Evolutionary conservation across 92 coral and sea anemone genomes (phyloP).

Genomic region (Blastomussa wellsi): DNA sequence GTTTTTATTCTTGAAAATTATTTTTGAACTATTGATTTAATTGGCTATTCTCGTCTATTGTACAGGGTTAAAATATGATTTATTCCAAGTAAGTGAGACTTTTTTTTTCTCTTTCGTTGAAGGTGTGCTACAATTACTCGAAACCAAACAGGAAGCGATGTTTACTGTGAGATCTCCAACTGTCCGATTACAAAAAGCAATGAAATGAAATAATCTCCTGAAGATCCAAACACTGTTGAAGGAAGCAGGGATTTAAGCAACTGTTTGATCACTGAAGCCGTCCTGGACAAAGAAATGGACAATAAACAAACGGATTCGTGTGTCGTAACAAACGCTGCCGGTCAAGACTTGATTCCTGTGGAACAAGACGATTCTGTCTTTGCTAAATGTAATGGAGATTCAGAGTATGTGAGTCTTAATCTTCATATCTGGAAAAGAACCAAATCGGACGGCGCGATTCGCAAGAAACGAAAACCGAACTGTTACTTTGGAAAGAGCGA

Average conservation of each 20-base stretch:
- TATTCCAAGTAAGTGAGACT: background rate
- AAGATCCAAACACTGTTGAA: background rate
- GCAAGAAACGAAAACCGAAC: constrained; percentile 17
- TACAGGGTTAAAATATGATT: background rate
- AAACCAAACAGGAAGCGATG: constrained; percentile 1
- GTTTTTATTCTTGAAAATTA: background rate
- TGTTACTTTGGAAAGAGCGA: constrained; percentile 23
- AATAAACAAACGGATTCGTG: background rate
- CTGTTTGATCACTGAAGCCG: background rate
- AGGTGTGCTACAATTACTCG: constrained; percentile 21
- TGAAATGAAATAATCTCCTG: background rate
- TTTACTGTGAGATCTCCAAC: background rate
- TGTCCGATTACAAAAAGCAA: background rate
- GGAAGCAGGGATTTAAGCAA: background rate
- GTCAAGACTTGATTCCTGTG: background rate
- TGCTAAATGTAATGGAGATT: background rate
- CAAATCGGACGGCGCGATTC: constrained; percentile 15
- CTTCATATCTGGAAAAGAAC: constrained; percentile 12
- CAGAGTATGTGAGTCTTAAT: constrained; percentile 19
- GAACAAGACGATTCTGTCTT: background rate
- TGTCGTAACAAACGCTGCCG: background rate
- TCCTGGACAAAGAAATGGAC: background rate
- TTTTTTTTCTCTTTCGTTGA: constrained; percentile 2
- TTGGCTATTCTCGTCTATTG: no score
- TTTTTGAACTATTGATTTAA: background rate